Evolutionary conservation across 2,888 invertebrate genomes (phyloP).

Genomic region (Melieria crassipennis): DNA sequence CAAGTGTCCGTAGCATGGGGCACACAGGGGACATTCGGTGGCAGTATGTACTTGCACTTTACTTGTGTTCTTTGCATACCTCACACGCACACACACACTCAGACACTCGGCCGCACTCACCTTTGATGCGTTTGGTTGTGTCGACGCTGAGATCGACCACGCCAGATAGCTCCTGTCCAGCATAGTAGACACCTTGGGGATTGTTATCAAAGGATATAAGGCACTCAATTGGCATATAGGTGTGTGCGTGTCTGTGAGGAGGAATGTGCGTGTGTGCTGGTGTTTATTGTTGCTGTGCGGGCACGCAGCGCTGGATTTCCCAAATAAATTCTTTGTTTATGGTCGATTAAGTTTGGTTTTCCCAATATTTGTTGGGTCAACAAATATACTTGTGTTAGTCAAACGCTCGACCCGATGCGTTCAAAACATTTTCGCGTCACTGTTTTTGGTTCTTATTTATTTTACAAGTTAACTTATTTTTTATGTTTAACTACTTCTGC

Average conservation of each 20-base stretch:
- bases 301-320: not conserved
- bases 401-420: too few species aligned
- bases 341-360: conserved; percentile 5
- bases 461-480: too few species aligned
- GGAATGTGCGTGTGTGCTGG: conserved; percentile 15
- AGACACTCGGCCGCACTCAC: conserved; percentile 43
- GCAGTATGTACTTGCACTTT: too few species aligned
- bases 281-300: conserved; percentile 22
- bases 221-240: conserved; percentile 65
- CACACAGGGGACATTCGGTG: too few species aligned
- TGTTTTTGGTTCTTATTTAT: too few species aligned
- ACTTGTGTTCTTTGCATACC: too few species aligned
- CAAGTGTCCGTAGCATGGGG: too few species aligned
- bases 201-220: conserved; percentile 66
- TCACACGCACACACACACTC: not conserved
- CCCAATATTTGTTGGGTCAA: too few species aligned
- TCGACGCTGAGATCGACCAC: conserved; percentile 65
- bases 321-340: conserved; percentile 12
- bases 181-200: conserved; percentile 66
- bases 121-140: conserved; percentile 65
- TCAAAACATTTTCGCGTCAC: too few species aligned
- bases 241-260: conserved; percentile 22
- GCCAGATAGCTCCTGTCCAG: conserved; percentile 65
- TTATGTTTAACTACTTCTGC: too few species aligned
- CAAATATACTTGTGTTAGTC: too few species aligned